Base-by-base conservation (phyloP, 1,140 invertebrate genomes). In the Mactra quadrangularis region DNA sequence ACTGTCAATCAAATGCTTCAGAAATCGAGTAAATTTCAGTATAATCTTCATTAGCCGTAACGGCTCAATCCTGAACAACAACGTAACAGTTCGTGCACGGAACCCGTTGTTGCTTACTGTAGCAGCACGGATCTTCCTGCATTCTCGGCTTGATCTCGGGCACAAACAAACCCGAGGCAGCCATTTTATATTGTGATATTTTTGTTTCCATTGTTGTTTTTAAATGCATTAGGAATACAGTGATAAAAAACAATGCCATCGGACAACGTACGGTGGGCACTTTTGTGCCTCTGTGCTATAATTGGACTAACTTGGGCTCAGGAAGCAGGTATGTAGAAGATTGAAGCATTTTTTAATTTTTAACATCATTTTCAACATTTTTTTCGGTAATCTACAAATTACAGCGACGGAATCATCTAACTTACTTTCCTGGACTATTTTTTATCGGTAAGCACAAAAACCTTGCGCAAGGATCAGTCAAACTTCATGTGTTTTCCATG, bases 221-320 rank as follows among this genome's bases (percentile, higher is more conserved):
- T 77, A 77, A 77, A 77, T 77, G 74, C 59, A 77, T 55, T 47
- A 64, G 74, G 74, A 45, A 31, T 77, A 77, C 17, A 77, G 6
- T 38, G 19, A 45, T 22, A 45, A 4, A 50, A 62, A 15, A 33
- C 25, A 50, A 78, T 78, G 76, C 15, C 15, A 55, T 31, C 76
- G 62, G 60, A 68, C 45, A 66, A 19, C 1, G 45, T 66, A 45
- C 76, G 38, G 59, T 68, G 60, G 76, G 76, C 76, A 78, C 62
- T 78, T 3, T 29, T 78, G 60, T 78, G 60, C 62, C 76, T 78
- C 19, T 66, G 60, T 47, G 45, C 76, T 27, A 33, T 78, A 45
- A 22, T 68, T 31, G 76, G 60, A 78, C 35, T 53, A 19, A 57
- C 22, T 7, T n/a, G 22, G 22, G 62, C 76, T n/a, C 60, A 78